Conservation (phyloP, 2,888 invertebrate genomes). For the Sericinus montela region DNA sequence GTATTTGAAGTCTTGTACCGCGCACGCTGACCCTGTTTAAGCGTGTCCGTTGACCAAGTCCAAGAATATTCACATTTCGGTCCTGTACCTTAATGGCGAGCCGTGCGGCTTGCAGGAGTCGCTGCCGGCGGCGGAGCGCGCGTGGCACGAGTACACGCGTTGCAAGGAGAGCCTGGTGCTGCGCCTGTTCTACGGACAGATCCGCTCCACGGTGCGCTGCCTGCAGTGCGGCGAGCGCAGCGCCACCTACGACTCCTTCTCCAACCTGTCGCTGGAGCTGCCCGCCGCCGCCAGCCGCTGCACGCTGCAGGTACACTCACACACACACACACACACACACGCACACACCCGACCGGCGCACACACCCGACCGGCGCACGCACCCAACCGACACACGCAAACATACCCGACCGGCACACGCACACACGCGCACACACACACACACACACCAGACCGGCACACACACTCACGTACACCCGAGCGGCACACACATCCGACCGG, state of each 20-base stretch:
- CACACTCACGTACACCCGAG: no score
- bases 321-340: neutral
- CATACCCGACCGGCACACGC: no score
- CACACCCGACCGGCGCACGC: neutral
- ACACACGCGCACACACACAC: neutral
- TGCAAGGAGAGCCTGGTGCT: constrained; percentile 86
- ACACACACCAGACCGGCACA: no score
- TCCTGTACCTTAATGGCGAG: no score
- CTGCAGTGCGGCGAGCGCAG: constrained; percentile 85
- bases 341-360: neutral
- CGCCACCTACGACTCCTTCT: constrained; percentile 92
- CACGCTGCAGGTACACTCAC: constrained; percentile 69
- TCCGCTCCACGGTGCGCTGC: constrained; percentile 90
- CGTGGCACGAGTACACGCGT: constrained; percentile 86
- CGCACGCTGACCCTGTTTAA: no score
- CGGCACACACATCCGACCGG: no score
- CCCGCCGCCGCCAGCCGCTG: constrained; percentile 82
- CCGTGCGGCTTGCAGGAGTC: constrained; percentile 52
- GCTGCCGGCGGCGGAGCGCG: constrained; percentile 69
- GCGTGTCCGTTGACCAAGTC: no score
- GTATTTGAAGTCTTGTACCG: no score
- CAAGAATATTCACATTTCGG: no score
- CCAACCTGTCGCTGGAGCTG: constrained; percentile 89
- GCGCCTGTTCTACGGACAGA: constrained; percentile 91
- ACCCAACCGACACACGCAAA: neutral